Base-by-base conservation (phyloP, 2,888 invertebrate species). In the Drosophila neotestacea region DNA sequence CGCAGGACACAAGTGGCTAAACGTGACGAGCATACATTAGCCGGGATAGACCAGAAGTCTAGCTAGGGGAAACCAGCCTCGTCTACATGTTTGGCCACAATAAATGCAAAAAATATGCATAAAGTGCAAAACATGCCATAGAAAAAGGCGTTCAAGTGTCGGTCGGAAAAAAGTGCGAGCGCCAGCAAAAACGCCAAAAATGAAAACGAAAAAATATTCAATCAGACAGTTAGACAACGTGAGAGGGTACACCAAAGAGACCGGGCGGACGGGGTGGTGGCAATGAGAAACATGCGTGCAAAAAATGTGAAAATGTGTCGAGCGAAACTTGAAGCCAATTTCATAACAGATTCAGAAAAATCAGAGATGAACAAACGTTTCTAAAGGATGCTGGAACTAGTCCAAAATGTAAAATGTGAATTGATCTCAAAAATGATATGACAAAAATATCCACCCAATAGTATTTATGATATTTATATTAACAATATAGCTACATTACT, bases 21-120 rank as follows among this genome's bases (percentile, higher is more conserved):
- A 89, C 88, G 88, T 89, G 88, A 90, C 85, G 77, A 74, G 89
- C 83, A 89, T 89, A 87, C 77, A 87, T 86, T 86, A 87, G 71
- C 64, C 38, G 38, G 51, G 32, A 52, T 60, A 66, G 60, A 59
- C 52, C 54, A 36, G 36, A 32, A 7, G 6, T 34, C 52, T n/a
- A 56, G 41, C 66, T 60, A 10, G 56, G 50, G 56, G 44, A 51
- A 51, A 30, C 32, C 52, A 52, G 52, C 22, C 56, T 61, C 46
- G 54, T 65, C 59, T 51, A 30, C 64, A 66, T 72, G 61, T 73
- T 82, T 81, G 82, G 76, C 76, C 88, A 72, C 81, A 72, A 84
- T 80, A 74, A 84, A 86, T 86, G 87, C 84, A 87, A 84, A 81
- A 79, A 76, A 72, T 71, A 81, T 80, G 88, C 85, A 85, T 76